Percentiles rank a stretch among this genome's conserved stretches.
Evolutionary conservation across 2,113 vertebrate genomes (phyloP).

Genomic region (Phalacrocorax aristotelis): DNA sequence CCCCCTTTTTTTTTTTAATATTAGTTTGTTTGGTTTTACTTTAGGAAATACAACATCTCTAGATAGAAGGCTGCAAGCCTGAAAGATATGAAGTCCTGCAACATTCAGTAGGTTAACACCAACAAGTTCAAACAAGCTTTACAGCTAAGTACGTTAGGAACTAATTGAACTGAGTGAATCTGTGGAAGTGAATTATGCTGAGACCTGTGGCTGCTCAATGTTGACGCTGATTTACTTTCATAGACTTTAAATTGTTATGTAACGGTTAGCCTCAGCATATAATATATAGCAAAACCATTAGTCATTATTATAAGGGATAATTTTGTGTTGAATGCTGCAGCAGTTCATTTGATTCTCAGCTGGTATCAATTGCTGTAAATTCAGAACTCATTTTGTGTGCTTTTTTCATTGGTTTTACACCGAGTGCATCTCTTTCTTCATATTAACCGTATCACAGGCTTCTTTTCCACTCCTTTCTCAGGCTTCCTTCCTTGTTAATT

Average conservation of each 20-base stretch:
- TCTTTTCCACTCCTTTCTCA: neutral
- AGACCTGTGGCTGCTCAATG: neutral
- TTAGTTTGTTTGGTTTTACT: neutral
- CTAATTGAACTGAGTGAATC: slow-evolving; percentile 8
- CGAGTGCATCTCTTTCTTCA: neutral
- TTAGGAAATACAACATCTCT: neutral
- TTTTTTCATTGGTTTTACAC: neutral
- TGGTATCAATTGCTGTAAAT: neutral
- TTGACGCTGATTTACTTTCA: neutral
- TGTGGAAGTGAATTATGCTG: neutral
- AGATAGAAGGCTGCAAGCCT: neutral
- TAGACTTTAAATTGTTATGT: neutral
- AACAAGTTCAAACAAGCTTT: neutral
- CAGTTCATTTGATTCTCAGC: neutral
- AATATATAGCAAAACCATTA: neutral
- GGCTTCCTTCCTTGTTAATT: neutral
- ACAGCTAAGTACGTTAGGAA: neutral
- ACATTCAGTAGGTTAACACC: neutral
- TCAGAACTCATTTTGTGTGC: neutral
- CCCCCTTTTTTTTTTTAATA: neutral
- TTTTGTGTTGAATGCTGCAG: neutral
- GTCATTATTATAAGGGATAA: neutral
- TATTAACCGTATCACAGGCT: accelerated
- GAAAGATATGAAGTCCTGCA: neutral
- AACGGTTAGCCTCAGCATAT: neutral